Evolutionary conservation across 1,140 invertebrate species (phyloP).

Genomic region (Lucilia sericata): DNA sequence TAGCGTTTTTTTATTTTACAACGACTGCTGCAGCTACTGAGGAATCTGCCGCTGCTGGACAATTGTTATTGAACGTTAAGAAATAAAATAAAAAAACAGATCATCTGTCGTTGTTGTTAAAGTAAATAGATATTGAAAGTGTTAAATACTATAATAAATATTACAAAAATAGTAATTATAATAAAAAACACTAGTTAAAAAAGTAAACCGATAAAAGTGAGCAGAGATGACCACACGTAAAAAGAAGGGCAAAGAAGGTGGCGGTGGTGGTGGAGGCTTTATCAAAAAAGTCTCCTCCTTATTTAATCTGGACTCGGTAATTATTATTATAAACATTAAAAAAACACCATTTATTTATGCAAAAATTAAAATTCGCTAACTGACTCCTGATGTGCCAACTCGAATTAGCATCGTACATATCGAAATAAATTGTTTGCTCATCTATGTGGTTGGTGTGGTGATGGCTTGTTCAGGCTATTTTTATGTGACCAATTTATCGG

Average conservation of each 20-base stretch:
- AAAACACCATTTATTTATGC: too few relatives aligned
- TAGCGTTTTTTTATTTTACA: neutral
- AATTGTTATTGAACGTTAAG: neutral
- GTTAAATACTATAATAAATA: conserved; percentile 18
- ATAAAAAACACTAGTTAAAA: neutral
- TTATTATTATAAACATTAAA: neutral
- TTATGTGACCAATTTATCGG: conserved; percentile 28
- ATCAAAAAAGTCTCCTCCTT: conserved; percentile 88
- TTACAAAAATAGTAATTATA: neutral
- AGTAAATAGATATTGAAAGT: neutral
- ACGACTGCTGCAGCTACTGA: neutral
- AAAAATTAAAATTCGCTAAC: too few relatives aligned
- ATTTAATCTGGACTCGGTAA: conserved; percentile 87
- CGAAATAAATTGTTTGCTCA: neutral
- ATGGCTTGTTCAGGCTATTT: conserved; percentile 17
- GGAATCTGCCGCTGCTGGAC: neutral
- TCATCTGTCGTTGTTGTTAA: conserved; percentile 36
- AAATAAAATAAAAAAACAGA: conserved; percentile 18
- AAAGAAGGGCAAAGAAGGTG: conserved; percentile 80
- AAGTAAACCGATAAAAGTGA: neutral
- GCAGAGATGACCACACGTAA: conserved; percentile 78
- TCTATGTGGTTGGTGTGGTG: neutral
- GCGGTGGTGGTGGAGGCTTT: conserved; percentile 73
- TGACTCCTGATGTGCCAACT: too few relatives aligned
- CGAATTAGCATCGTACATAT: too few relatives aligned